Percentiles rank a stretch among this genome's conserved stretches.
phyloP scores from a whole-genome alignment of 2,888 invertebrate species.

The Lissonota sp. region DNA sequence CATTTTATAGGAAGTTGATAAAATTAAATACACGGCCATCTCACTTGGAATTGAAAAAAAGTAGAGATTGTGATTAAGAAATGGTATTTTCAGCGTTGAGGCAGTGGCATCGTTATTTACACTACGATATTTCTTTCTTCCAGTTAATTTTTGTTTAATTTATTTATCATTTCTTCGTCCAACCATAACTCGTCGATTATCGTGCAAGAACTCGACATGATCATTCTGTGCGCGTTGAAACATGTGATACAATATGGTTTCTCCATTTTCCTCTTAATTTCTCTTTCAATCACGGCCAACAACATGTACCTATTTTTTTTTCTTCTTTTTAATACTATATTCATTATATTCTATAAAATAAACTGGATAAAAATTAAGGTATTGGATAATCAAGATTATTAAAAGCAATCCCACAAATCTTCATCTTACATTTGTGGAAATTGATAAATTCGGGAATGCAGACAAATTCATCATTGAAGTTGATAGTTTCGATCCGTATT shows the following conservation, averaged over 20 bases:
- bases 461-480: constrained; percentile 27
- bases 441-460: constrained; percentile 40
- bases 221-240: constrained; percentile 55
- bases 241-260: constrained; percentile 26
- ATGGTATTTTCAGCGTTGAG: constrained; percentile 19
- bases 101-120: constrained; percentile 15
- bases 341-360: constrained; percentile 11
- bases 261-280: constrained; percentile 9
- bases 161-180: constrained; percentile 39
- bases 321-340: constrained; percentile 20
- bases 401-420: constrained; percentile 14
- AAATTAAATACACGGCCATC: too few species aligned
- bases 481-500: constrained; percentile 8
- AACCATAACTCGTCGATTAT: constrained; percentile 39
- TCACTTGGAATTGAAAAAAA: neutral
- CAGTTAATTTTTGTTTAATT: constrained; percentile 9
- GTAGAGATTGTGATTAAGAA: too few species aligned
- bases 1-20: too few species aligned
- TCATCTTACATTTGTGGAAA: constrained; percentile 9
- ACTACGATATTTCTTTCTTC: constrained; percentile 1
- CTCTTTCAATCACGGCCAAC: neutral
- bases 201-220: constrained; percentile 26
- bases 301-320: constrained; percentile 3
- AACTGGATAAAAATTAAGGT: constrained; percentile 25
- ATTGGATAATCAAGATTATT: constrained; percentile 15